These are phyloP conservation scores for Imbricaverruca yamaguchii DNA, from an alignment of 2,888 invertebrate species.

Conservation along the genomic window DNA sequence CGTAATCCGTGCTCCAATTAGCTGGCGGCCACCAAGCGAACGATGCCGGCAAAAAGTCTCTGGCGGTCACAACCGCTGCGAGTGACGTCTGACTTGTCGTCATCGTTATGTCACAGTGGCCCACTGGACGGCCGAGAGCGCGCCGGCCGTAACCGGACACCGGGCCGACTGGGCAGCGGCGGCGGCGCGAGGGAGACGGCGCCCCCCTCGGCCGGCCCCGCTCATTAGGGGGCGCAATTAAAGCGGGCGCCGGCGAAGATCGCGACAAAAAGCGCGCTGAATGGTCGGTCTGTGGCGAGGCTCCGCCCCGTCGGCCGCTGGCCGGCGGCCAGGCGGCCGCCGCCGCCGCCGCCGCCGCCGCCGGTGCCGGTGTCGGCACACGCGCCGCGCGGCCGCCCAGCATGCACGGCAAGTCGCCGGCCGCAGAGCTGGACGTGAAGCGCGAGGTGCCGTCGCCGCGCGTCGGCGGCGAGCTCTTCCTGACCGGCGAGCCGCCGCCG, in stretches of 20 bases:
- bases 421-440: neutral
- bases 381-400: neutral
- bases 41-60: neutral
- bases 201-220: neutral
- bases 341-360: neutral
- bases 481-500: neutral
- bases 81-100: neutral
- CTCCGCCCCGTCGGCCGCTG: slow-evolving; percentile 1
- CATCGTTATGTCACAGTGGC: neutral
- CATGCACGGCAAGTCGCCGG: neutral
- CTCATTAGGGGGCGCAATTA: slow-evolving; percentile 19
- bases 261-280: slow-evolving; percentile 22
- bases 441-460: neutral
- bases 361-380: neutral
- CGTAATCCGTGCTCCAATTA: neutral
- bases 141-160: neutral
- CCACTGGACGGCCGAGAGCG: neutral
- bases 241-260: neutral
- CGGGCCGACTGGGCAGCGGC: neutral
- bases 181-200: neutral
- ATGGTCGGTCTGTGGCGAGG: slow-evolving; percentile 16
- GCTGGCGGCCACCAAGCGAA: neutral
- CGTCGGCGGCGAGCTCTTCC: neutral
- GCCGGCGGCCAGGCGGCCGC: neutral
- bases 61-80: too few species aligned